Evolutionary conservation across 2,888 invertebrate species (phyloP).

Genomic region (Ptychoptera contaminata): DNA sequence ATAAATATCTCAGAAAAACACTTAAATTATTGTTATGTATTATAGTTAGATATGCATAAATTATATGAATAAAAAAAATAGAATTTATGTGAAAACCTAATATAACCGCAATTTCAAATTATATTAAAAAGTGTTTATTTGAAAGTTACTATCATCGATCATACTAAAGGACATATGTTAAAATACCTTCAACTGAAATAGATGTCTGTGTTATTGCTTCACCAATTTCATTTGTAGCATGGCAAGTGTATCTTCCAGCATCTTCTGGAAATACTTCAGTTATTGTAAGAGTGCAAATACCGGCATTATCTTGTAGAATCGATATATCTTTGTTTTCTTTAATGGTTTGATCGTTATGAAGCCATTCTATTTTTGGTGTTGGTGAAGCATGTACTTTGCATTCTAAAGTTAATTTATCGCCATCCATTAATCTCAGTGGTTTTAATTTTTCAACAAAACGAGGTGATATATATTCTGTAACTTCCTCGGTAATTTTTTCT

Average conservation of each 20-base stretch:
- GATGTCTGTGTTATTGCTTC: conserved; percentile 60
- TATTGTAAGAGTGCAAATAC: conserved; percentile 63
- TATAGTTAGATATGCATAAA: conserved; percentile 3
- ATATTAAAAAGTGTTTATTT: no score
- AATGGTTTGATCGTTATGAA: conserved; percentile 52
- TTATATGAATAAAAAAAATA: background rate
- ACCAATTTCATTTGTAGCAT: conserved; percentile 69
- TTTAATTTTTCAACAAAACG: conserved; percentile 57
- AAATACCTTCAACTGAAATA: conserved; percentile 66
- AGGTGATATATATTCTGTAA: conserved; percentile 51
- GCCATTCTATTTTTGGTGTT: conserved; percentile 67
- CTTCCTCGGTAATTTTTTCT: conserved; percentile 33
- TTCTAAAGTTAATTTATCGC: conserved; percentile 61
- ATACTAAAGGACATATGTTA: background rate
- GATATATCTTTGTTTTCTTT: conserved; percentile 62
- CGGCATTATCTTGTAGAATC: conserved; percentile 59
- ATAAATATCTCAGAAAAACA: background rate
- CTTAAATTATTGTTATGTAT: conserved; percentile 2
- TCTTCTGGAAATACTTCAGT: conserved; percentile 84
- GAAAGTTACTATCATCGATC: no score
- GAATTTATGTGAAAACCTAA: background rate
- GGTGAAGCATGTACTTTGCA: conserved; percentile 65
- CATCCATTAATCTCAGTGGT: conserved; percentile 73
- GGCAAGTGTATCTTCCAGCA: conserved; percentile 71
- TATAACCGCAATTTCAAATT: no score